Base-by-base conservation (phyloP, 2,888 invertebrate species). In the Hydropsyche betteni region DNA sequence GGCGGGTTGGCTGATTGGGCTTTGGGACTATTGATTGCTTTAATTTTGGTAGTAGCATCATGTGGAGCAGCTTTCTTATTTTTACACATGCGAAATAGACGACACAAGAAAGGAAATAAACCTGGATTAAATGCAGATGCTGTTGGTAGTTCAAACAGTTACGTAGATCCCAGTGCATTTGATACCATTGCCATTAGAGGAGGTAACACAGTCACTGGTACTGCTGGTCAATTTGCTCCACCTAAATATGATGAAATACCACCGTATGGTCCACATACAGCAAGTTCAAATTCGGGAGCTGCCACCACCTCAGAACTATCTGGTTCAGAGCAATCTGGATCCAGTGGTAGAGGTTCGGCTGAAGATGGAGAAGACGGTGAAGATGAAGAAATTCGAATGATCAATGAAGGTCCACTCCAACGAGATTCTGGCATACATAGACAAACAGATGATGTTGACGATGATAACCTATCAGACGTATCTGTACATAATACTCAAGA, bases 311-410 rank as follows among this genome's bases (percentile, higher is more conserved):
- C 97, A 0, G 97, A 97, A 83, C 86, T 97, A 6, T 97, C 96
- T 0, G 97, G 96, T 2, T 97, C 97, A 50, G 97, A 97, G 80
- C 96, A 97, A 81, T 97, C 97, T 0, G 97, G 97, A 0, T 97
- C 97, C 0, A 97, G 97, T 82, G 98, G 98, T 5, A 89, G 98
- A 68, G 98, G 98, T 0, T 98, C 98, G 0, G 98, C 97, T 1
- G 98, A 98, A 85, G 97, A 97, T 80, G 94, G 94, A 0, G 94
- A 94, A 80, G 95, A 95, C 82, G 94, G 94, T 0, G 96, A 97
- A 81, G 98, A 98, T 83, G 98, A 98, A 84, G 98, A 98, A 84
- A 97, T 98, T 73, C 89, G 97, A 80, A 98, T 97, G 97, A 98
- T 98, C 80, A 97, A 97, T 83, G 97, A 98, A 84, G 94, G 96